phyloP scores from a whole-genome alignment of 2,797 vertebrate species.

The Heliangelus exortis region DNA sequence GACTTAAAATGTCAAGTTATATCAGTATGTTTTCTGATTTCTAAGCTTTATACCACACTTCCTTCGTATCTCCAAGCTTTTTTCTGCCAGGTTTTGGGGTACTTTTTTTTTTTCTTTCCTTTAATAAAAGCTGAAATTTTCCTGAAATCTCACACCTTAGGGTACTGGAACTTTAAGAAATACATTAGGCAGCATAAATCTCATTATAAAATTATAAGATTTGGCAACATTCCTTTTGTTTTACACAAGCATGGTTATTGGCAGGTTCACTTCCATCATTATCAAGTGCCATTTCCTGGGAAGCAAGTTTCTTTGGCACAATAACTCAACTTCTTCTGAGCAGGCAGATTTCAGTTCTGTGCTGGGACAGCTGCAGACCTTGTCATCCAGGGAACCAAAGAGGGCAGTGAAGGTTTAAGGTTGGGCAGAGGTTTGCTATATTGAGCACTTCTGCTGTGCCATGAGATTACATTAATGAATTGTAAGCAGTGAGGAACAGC shows the following conservation, averaged over 20 bases:
- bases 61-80: not conserved
- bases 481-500: not conserved
- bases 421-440: not conserved
- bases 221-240: not conserved
- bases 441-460: not conserved
- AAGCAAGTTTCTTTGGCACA: not conserved
- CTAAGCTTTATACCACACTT: not conserved
- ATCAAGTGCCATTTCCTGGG: not conserved
- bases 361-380: not conserved
- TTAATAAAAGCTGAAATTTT: not conserved
- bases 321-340: not conserved
- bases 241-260: not conserved
- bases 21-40: not conserved
- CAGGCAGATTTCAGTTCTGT: not conserved
- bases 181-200: not conserved
- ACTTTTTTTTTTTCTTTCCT: not conserved
- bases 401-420: rapidly evolving
- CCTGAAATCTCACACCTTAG: not conserved
- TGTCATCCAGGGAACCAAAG: not conserved
- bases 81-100: not conserved
- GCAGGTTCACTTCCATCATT: not conserved
- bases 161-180: not conserved
- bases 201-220: not conserved
- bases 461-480: not conserved
- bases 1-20: not conserved